Evolutionary conservation across 2,797 vertebrate species (phyloP).

Genomic region (Cottoperca gobio): DNA sequence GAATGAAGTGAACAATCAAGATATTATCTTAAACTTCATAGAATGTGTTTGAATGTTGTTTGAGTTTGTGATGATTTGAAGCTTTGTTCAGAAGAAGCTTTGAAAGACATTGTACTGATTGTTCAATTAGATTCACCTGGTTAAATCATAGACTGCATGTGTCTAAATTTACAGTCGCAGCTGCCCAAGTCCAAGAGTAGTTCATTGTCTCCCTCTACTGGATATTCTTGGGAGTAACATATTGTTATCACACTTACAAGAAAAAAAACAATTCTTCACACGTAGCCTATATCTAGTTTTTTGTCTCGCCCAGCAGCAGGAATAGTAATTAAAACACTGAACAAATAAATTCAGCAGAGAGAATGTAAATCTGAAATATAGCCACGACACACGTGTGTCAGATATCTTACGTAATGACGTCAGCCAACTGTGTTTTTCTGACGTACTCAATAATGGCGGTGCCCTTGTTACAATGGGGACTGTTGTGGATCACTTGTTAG

Average conservation of each 20-base stretch:
- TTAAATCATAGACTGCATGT: neutral
- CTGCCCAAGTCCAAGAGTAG: neutral
- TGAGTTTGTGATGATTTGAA: neutral
- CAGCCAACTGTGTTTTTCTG: neutral
- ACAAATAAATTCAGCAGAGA: neutral
- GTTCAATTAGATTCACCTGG: neutral
- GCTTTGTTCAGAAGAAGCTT: neutral
- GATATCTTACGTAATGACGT: constrained; percentile 57
- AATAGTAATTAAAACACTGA: accelerated
- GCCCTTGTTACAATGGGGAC: constrained; percentile 68
- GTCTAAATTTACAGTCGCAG: neutral
- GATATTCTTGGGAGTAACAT: neutral
- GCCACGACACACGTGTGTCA: neutral
- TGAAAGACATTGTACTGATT: neutral
- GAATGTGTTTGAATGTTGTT: neutral
- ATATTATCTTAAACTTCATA: neutral
- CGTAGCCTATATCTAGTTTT: too few relatives aligned
- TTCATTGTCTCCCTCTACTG: constrained; percentile 78
- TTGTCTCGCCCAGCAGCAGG: accelerated
- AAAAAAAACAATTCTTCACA: accelerated
- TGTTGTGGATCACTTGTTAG: constrained; percentile 56
- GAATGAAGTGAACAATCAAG: too few relatives aligned
- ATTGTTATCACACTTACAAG: neutral
- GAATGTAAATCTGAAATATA: neutral
- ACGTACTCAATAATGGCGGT: constrained; percentile 73